Evolutionary conservation across 2,113 vertebrate genomes (phyloP).

Genomic region (Numenius arquata): DNA sequence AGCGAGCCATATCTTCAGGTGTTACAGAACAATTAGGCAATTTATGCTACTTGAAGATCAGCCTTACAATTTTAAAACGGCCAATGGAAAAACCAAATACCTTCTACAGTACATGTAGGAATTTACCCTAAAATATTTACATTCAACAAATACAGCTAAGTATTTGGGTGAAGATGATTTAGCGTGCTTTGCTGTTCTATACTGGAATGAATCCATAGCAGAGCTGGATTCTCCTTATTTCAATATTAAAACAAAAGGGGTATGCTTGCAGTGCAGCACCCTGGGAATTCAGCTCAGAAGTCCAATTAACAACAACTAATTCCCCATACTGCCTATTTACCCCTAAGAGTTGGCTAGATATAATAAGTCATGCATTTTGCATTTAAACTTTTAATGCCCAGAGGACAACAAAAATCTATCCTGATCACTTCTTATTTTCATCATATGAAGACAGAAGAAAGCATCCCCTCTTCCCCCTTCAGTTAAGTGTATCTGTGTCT

Average conservation of each 20-base stretch:
- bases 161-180: conserved; percentile 33
- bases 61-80: not conserved
- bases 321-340: conserved; percentile 67
- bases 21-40: not conserved
- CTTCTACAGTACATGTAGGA: not conserved
- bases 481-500: conserved; percentile 33
- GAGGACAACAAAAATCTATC: conserved; percentile 73
- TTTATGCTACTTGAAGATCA: not conserved
- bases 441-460: conserved; percentile 60
- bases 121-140: not conserved
- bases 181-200: not conserved
- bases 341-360: conserved; percentile 56
- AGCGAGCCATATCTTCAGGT: accelerated
- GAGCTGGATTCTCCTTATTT: conserved; percentile 57
- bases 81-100: not conserved
- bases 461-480: conserved; percentile 45
- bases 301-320: conserved; percentile 81
- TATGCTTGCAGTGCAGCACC: conserved; percentile 62
- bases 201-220: conserved; percentile 27
- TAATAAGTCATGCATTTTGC: conserved; percentile 71
- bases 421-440: conserved; percentile 75
- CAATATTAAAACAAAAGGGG: conserved; percentile 75
- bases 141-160: not conserved
- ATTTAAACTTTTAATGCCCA: conserved; percentile 74
- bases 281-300: conserved; percentile 75